Conservation (phyloP, 2,888 invertebrate genomes). For the Ferrisia virgata region DNA sequence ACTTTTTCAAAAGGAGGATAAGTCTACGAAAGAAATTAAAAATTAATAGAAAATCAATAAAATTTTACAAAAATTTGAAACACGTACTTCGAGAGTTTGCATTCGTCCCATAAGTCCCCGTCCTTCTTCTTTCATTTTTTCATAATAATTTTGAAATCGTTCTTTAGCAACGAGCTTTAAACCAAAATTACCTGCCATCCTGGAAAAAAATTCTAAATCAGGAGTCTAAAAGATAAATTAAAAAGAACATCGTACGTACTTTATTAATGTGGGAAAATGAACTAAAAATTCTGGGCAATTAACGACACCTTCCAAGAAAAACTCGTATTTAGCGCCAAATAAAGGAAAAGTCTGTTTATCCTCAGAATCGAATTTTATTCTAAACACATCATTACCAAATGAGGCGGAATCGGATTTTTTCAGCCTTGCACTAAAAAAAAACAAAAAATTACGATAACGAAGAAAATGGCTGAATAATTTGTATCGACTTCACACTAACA, state of each 20-base stretch:
- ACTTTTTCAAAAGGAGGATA: constrained; percentile 65
- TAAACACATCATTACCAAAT: constrained; percentile 78
- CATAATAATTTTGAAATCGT: constrained; percentile 75
- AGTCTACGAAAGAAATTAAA: constrained; percentile 54
- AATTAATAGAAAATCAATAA: not conserved
- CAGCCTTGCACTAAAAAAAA: constrained; percentile 57
- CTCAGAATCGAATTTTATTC: constrained; percentile 69
- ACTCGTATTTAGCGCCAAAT: constrained; percentile 95
- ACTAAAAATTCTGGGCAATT: constrained; percentile 98
- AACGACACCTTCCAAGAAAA: constrained; percentile 92
- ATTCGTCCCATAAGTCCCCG: constrained; percentile 68
- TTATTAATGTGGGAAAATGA: constrained; percentile 80
- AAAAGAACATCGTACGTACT: constrained; percentile 40
- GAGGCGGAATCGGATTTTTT: constrained; percentile 59
- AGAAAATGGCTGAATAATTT: not conserved
- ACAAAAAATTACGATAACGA: constrained; percentile 37
- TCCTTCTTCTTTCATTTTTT: constrained; percentile 60
- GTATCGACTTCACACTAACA: constrained; percentile 58
- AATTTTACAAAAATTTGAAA: not conserved
- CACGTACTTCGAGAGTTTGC: constrained; percentile 66
- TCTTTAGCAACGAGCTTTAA: constrained; percentile 56
- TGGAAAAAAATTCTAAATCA: constrained; percentile 49
- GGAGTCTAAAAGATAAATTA: not conserved
- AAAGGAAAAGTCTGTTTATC: constrained; percentile 63
- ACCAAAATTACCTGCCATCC: constrained; percentile 57